A percentile compares a stretch with the other conserved stretches of the same genome.
These are phyloP conservation scores for Ypsolopha sequella DNA, from an alignment of 2,888 invertebrate genomes.

Conservation along the genomic window DNA sequence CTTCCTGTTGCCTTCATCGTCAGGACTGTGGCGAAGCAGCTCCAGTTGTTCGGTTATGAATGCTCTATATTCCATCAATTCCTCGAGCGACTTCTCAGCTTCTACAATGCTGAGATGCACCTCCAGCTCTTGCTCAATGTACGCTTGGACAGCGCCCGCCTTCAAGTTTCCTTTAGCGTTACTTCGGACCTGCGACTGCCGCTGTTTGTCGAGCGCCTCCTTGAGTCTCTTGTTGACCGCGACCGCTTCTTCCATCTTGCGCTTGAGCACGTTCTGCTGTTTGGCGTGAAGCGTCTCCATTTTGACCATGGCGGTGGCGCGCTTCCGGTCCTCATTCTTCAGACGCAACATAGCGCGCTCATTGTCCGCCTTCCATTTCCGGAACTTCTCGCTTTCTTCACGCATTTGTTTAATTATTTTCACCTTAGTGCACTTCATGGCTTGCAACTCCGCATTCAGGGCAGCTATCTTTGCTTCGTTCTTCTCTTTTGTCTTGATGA, in stretches of 20 bases:
- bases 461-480: constrained; percentile 82
- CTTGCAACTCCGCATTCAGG: constrained; percentile 78
- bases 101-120: constrained; percentile 81
- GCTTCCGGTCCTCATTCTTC: constrained; percentile 85
- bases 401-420: constrained; percentile 87
- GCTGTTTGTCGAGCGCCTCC: constrained; percentile 76
- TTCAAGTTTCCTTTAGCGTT: constrained; percentile 62
- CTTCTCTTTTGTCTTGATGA: constrained; percentile 83
- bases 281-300: constrained; percentile 83
- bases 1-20: constrained; percentile 35
- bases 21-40: constrained; percentile 46
- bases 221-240: constrained; percentile 87
- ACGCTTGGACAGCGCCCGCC: constrained; percentile 66
- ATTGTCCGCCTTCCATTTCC: constrained; percentile 83
- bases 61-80: constrained; percentile 78
- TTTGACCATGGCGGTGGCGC: constrained; percentile 82
- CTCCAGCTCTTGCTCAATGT: constrained; percentile 85
- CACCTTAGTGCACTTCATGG: constrained; percentile 84
- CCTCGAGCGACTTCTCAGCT: constrained; percentile 81
- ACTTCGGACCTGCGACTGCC: constrained; percentile 64
- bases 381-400: constrained; percentile 85
- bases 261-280: constrained; percentile 85
- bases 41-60: constrained; percentile 64
- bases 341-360: constrained; percentile 85
- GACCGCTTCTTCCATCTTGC: constrained; percentile 90